Evolutionary conservation across 2,888 invertebrate species (phyloP), one percentile per base, ranked within the genome.

Genomic region (Melieria omissa): DNA sequence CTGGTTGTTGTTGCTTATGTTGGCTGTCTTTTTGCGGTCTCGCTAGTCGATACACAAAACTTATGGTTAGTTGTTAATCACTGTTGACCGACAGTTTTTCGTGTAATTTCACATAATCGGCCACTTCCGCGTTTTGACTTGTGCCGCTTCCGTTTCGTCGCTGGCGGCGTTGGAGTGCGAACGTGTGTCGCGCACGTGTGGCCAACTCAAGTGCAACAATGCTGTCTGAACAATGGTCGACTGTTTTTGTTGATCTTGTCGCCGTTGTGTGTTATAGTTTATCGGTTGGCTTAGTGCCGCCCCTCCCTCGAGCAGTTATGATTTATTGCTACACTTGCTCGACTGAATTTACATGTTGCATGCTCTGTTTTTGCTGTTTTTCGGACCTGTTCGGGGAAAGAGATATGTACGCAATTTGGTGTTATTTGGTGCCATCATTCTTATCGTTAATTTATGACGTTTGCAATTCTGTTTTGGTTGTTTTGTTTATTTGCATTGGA

Each of bases 101-200:
- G 49, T 14, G 46, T 45, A 70, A 70, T 52, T 60, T 71, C 61
- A 58, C 72, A 67, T 67, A 47, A 52, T 61, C 29, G 29, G 47
- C 45, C 65, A 68, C 58, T 6, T 61, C 6, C 45, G n/a, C 47
- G 70, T 76, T 29, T 57, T 57, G 44, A 69, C 61, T 52, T 63
- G 55, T 12, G 61, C 62, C 47, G 63, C 55, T 5, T 42, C 49
- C 46, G 55, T 12, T 68, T 68, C 57, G 57, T 3, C 45, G 47
- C 16, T 5, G 9, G n/a, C 14, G 14, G 16, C 55, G 5, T 63
- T 5, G 46, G n/a, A 45, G n/a, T 7, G 52, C 41, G 45, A 73
- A 76, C 82, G 77, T 79, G 81, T 82, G 84, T 73, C 58, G 65
- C 57, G 76, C 84, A 84, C 84, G 85, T 83, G 84, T 55, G 74